A percentile compares a stretch with the other conserved stretches of the same genome.
Evolutionary conservation across 2,113 vertebrate species (phyloP).

Genomic region (Corythaixoides concolor): DNA sequence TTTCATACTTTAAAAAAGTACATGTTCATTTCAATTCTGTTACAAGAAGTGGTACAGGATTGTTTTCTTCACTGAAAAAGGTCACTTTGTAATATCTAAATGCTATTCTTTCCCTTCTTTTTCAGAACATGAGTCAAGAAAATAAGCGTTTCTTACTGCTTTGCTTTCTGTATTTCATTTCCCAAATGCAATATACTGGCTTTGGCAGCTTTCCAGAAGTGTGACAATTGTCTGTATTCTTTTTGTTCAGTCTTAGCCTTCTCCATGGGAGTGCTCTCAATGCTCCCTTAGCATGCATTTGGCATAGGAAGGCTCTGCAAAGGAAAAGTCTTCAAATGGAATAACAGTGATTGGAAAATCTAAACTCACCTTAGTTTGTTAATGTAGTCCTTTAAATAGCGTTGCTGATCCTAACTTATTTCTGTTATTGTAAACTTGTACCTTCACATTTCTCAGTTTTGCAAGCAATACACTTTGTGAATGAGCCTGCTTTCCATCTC

Average conservation of each 20-base stretch:
- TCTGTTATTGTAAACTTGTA: background rate
- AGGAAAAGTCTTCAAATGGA: background rate
- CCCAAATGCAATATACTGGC: background rate
- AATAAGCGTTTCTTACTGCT: background rate
- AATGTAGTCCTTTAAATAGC: background rate
- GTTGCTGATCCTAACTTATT: background rate
- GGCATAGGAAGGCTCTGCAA: background rate
- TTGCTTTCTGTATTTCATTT: background rate
- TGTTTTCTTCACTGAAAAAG: background rate
- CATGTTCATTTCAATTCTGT: background rate
- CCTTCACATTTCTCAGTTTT: background rate
- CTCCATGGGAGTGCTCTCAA: background rate
- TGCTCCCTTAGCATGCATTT: background rate
- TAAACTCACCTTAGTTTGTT: background rate
- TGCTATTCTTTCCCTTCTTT: background rate
- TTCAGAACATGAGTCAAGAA: background rate
- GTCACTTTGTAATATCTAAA: background rate
- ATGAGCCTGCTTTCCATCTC: background rate
- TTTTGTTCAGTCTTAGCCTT: background rate
- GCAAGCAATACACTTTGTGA: background rate
- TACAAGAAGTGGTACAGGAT: background rate
- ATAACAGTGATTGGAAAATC: background rate
- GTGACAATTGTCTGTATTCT: background rate
- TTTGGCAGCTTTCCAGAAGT: conserved; percentile 4
- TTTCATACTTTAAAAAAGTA: background rate